Evolutionary conservation across 1,140 invertebrate species (phyloP).

Genomic region (Chlorops oryzae): DNA sequence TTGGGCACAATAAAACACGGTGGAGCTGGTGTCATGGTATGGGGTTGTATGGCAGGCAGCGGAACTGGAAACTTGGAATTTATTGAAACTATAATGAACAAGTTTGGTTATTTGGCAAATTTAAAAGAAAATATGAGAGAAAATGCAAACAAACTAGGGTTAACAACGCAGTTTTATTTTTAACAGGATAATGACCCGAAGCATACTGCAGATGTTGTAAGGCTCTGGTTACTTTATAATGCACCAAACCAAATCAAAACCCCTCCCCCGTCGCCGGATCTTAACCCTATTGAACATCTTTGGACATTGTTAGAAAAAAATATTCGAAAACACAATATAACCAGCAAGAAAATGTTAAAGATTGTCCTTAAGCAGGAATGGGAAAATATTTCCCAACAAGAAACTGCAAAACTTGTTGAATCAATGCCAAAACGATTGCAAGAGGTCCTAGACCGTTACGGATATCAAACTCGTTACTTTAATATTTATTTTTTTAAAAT

Average conservation of each 20-base stretch:
- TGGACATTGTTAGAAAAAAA: conserved; percentile 31
- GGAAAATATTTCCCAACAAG: conserved; percentile 1
- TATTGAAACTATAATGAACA: conserved; percentile 20
- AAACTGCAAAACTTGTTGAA: conserved; percentile 14
- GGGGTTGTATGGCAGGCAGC: conserved; percentile 27
- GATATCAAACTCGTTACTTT: no score
- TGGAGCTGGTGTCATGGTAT: conserved; percentile 35
- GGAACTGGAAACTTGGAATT: conserved; percentile 29
- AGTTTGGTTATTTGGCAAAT: conserved; percentile 16
- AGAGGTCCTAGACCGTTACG: no score
- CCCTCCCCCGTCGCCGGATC: conserved; percentile 39
- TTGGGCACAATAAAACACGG: conserved; percentile 42
- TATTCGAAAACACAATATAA: conserved; percentile 6
- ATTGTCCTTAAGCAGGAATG: conserved; percentile 26
- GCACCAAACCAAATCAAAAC: no score
- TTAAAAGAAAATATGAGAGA: conserved; percentile 19
- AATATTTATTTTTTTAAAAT: no score
- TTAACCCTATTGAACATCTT: conserved; percentile 23
- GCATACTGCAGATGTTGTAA: conserved; percentile 24
- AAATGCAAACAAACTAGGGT: conserved; percentile 17
- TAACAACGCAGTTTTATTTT: neutral
- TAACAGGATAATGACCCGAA: conserved; percentile 43
- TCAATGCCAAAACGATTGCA: conserved; percentile 14
- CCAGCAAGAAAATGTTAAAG: conserved; percentile 11
- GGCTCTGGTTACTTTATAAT: no score